A percentile compares a stretch with the other conserved stretches of the same genome.
Conservation (phyloP, 2,888 invertebrate species). For the Diogma glabrata region DNA sequence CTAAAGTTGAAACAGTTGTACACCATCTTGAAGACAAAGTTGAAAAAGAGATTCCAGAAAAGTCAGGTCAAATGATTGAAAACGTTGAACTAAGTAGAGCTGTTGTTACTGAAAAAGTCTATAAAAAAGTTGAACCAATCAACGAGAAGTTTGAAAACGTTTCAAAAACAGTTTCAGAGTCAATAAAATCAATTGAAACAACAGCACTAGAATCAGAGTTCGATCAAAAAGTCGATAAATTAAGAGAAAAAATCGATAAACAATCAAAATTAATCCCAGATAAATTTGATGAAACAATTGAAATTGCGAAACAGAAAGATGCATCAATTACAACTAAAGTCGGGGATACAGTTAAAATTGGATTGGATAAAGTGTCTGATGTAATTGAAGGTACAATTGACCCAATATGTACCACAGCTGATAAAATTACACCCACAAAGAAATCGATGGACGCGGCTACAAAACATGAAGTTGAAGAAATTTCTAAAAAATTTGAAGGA, state of each 20-base stretch:
- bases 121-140: background rate
- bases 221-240: background rate
- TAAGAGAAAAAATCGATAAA: background rate
- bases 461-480: too few species aligned
- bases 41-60: background rate
- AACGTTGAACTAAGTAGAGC: too few species aligned
- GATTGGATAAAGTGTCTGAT: background rate
- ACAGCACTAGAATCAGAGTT: slow-evolving; percentile 4
- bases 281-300: background rate
- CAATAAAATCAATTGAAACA: background rate
- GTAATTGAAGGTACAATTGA: background rate
- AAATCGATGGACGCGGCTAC: too few species aligned
- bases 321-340: background rate
- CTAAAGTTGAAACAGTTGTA: background rate
- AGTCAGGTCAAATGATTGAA: background rate
- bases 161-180: background rate
- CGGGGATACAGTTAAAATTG: background rate
- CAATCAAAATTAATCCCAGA: background rate
- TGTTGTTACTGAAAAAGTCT: too few species aligned
- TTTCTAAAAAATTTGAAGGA: too few species aligned
- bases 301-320: background rate
- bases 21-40: background rate
- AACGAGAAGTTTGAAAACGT: background rate
- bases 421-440: too few species aligned
- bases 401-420: too few species aligned